Evolutionary conservation across 2,113 vertebrate species (phyloP).

Genomic region (Psammodynastes pulverulentus): DNA sequence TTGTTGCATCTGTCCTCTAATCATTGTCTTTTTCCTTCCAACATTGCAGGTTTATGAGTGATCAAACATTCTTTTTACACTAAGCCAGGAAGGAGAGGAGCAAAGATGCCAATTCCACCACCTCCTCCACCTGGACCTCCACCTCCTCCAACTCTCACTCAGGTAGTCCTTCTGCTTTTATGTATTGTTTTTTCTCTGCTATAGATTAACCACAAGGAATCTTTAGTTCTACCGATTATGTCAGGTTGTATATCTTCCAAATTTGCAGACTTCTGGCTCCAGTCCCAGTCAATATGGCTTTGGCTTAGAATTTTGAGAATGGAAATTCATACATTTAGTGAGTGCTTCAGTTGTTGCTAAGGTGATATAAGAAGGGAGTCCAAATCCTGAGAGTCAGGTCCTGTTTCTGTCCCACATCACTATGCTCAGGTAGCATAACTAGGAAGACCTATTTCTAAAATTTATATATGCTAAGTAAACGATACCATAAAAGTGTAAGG

Average conservation of each 20-base stretch:
- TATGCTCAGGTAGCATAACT: background rate
- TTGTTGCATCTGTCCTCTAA: background rate
- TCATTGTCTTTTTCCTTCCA: background rate
- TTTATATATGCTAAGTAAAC: background rate
- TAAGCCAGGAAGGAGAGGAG: conserved; percentile 54
- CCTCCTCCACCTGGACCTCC: conserved; percentile 86
- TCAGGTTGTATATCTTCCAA: background rate
- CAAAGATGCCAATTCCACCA: conserved; percentile 90
- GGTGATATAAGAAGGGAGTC: background rate
- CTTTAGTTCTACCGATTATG: background rate
- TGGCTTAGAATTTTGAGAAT: background rate
- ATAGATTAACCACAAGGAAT: background rate
- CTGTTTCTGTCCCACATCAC: background rate
- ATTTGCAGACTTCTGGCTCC: background rate
- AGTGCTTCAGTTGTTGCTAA: background rate
- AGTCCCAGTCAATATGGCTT: background rate
- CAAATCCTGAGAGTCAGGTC: background rate
- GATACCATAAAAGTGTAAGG: background rate
- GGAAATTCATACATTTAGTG: background rate
- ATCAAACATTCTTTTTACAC: conserved; percentile 56
- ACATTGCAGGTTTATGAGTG: conserved; percentile 71
- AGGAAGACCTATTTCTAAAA: background rate
- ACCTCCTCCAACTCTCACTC: conserved; percentile 82
- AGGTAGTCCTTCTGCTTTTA: conserved; percentile 67
- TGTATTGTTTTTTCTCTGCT: background rate